Evolutionary conservation across 2,888 invertebrate genomes (phyloP), one percentile per base, ranked within the genome.

Genomic region (Dermolepida albohirtum): DNA sequence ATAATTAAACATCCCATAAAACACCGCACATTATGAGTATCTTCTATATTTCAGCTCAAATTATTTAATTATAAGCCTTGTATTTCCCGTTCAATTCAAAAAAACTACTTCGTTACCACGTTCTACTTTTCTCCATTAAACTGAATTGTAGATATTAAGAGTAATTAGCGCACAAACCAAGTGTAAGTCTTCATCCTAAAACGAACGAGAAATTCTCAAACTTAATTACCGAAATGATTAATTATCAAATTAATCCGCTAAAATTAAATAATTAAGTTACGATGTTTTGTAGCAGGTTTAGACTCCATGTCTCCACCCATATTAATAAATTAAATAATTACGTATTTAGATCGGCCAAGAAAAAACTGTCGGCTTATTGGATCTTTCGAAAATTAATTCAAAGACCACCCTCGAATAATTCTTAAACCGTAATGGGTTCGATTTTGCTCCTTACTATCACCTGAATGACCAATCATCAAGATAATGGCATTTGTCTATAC

Each of bases 381-480:
- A 49, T 49, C 49, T 17, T 49, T 7, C 17, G 14, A 16, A 49
- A n/a, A 16, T 16, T 17, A 49, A 49, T 49, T 49, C 49, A 1
- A 5, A 22, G 49, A 49, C 49, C 49, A 49, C 49, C 49, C 49
- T 49, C 49, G 49, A 49, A 49, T 49, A 17, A n/a, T 49, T 49
- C 17, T 49, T 17, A 14, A 22, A 16, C 17, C 17, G n/a, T 11
- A 17, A 16, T 49, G 11, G 17, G 17, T n/a, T 49, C 49, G 49
- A 49, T 17, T 49, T 49, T 49, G 17, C 47, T 47, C 47, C 8
- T 5, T 34, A 8, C 47, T 47, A 47, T 47, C 47, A 14, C 12
- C 6, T 47, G 10, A 47, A 47, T 14, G 17, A 14, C 8, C 47
- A 14, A 14, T 11, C 14, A 47, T 47, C 14, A 47, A 47, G 17